These are phyloP conservation scores for cattle (Bos taurus) DNA, from an alignment of 2,113 vertebrate genomes.

Conservation along the genomic window DNA sequence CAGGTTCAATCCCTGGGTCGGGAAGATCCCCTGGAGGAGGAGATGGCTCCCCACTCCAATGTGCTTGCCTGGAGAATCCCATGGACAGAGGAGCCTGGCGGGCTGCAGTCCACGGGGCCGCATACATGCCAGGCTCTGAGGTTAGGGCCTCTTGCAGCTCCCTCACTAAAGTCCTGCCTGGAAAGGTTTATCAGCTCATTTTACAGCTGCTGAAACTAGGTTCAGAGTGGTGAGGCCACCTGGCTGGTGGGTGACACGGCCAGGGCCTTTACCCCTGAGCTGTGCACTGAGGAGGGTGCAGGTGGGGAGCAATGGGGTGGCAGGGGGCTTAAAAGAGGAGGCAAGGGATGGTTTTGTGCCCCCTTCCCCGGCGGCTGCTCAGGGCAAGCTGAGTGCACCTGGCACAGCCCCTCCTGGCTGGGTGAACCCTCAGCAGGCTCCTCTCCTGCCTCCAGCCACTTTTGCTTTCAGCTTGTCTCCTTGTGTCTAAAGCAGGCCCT, in stretches of 20 bases:
- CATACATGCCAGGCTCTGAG: neutral
- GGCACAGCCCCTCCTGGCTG: neutral
- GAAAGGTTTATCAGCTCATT: neutral
- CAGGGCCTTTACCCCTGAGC: neutral
- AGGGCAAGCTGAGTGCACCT: neutral
- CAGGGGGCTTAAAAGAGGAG: neutral
- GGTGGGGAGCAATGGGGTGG: neutral
- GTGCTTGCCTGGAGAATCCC: neutral
- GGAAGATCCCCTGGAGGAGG: neutral
- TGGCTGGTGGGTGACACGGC: neutral
- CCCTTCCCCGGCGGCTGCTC: fast-evolving
- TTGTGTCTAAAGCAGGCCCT: neutral
- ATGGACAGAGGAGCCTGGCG: neutral
- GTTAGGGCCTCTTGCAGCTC: neutral
- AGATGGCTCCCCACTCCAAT: neutral
- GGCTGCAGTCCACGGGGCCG: neutral
- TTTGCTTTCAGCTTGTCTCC: neutral
- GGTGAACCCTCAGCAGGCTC: neutral
- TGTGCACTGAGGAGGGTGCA: neutral
- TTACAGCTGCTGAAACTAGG: neutral
- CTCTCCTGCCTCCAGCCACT: neutral
- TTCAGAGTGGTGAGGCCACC: neutral
- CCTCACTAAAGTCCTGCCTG: neutral
- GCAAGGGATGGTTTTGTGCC: neutral
- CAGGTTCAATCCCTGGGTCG: neutral